Percentiles rank a stretch among this genome's conserved stretches.
Evolutionary conservation across 2,113 vertebrate species (phyloP).

Genomic region (Holacanthus passer): DNA sequence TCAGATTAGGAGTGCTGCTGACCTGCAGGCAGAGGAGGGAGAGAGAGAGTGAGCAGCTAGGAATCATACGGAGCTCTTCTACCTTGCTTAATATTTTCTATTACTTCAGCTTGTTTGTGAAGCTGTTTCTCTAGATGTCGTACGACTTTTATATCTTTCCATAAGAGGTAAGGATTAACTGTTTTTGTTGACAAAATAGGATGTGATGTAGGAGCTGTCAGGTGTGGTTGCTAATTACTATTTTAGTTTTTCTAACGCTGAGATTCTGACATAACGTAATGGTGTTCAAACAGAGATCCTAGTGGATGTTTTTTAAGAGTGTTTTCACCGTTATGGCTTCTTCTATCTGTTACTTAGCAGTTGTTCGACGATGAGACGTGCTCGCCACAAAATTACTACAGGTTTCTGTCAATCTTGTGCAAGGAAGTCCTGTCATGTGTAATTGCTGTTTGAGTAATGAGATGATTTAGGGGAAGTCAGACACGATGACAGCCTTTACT

Average conservation of each 20-base stretch:
- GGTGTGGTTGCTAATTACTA: constrained; percentile 21
- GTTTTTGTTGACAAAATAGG: not conserved
- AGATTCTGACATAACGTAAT: not conserved
- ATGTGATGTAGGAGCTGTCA: constrained; percentile 9
- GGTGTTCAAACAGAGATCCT: not conserved
- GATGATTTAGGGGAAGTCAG: constrained; percentile 37
- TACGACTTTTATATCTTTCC: constrained; percentile 51
- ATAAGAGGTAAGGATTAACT: constrained; percentile 71
- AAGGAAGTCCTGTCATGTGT: constrained; percentile 35
- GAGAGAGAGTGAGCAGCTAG: constrained; percentile 53
- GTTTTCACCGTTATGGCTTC: not conserved
- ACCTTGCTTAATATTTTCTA: constrained; percentile 52
- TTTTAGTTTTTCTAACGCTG: not conserved
- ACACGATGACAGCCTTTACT: constrained; percentile 50
- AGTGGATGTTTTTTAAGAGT: not conserved
- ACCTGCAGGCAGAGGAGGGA: constrained; percentile 74
- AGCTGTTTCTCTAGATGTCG: constrained; percentile 59
- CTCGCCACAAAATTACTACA: not conserved
- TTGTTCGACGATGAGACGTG: not conserved
- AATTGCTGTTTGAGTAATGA: constrained; percentile 54
- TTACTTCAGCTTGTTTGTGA: constrained; percentile 43
- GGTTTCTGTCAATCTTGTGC: not conserved
- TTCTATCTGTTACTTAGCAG: not conserved
- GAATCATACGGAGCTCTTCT: constrained; percentile 51
- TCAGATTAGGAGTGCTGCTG: constrained; percentile 89